A percentile compares a stretch with the other conserved stretches of the same genome.
These are phyloP conservation scores for Hoplostethus atlanticus DNA, from an alignment of 2,797 vertebrate genomes.

Conservation along the genomic window DNA sequence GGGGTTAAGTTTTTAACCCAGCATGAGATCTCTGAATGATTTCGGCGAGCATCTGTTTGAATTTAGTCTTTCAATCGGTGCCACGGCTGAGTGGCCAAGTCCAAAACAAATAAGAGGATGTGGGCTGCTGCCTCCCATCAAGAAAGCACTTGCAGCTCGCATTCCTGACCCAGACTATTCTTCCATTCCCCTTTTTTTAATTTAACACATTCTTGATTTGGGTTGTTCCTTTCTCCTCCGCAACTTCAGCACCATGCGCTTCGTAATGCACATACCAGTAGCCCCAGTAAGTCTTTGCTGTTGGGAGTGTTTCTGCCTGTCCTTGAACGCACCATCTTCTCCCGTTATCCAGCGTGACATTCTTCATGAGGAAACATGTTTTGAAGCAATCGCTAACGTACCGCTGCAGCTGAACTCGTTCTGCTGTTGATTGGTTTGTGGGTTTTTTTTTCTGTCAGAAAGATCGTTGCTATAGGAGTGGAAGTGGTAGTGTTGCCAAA, in stretches of 20 bases:
- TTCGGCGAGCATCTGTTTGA: slow-evolving; percentile 45
- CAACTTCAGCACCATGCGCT: slow-evolving; percentile 6
- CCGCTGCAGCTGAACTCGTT: neutral
- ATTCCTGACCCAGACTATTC: slow-evolving; percentile 69
- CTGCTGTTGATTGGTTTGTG: slow-evolving; percentile 1
- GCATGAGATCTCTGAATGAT: slow-evolving; percentile 38
- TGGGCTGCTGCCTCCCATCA: slow-evolving; percentile 59
- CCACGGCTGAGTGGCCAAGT: slow-evolving; percentile 45
- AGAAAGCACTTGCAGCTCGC: slow-evolving; percentile 60
- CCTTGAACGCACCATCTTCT: slow-evolving; percentile 18
- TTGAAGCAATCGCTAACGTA: slow-evolving; percentile 9
- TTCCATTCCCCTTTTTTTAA: slow-evolving; percentile 45
- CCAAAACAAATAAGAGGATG: slow-evolving; percentile 75
- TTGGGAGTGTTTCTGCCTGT: neutral
- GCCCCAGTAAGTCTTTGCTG: slow-evolving; percentile 7
- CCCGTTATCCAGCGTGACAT: slow-evolving; percentile 21
- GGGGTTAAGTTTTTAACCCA: slow-evolving; percentile 49
- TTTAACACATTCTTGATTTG: slow-evolving; percentile 59
- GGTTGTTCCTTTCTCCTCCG: slow-evolving; percentile 51
- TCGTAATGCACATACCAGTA: slow-evolving; percentile 8
- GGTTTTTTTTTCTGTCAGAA: slow-evolving; percentile 17
- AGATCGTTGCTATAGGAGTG: neutral
- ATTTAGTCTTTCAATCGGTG: slow-evolving; percentile 49
- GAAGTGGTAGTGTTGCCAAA: neutral
- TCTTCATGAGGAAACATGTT: slow-evolving; percentile 25